Conservation (phyloP, 1,140 invertebrate species). For the Zaprionus inermis region DNA sequence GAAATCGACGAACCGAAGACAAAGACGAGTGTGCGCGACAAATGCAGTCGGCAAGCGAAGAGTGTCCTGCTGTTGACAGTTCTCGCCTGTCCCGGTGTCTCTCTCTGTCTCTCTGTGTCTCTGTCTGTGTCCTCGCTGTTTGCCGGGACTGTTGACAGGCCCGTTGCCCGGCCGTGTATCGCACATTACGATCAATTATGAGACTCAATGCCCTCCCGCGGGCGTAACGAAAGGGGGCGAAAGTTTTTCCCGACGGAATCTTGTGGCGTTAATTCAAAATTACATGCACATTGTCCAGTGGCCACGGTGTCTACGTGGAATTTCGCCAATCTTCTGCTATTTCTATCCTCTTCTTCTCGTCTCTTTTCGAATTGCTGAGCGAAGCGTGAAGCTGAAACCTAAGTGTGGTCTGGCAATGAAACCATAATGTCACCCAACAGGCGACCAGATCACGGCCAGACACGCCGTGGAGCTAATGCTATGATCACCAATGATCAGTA, state of each 20-base stretch:
- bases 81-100: background rate
- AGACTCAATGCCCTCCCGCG: constrained; percentile 70
- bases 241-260: constrained; percentile 47
- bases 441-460: constrained; percentile 39
- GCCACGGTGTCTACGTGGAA: constrained; percentile 71
- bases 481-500: constrained; percentile 50
- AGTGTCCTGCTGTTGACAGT: constrained; percentile 58
- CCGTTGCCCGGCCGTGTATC: constrained; percentile 46
- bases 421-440: constrained; percentile 77
- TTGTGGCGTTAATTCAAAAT: constrained; percentile 81
- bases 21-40: constrained; percentile 33
- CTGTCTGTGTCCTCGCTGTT: constrained; percentile 13
- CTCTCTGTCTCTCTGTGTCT: background rate
- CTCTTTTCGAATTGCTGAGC: background rate
- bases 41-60: constrained; percentile 17
- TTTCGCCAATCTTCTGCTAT: constrained; percentile 27
- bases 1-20: constrained; percentile 29
- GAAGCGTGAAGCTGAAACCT: constrained; percentile 68
- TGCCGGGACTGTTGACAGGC: constrained; percentile 66
- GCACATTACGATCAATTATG: constrained; percentile 83
- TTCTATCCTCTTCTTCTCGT: constrained; percentile 4
- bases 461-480: constrained; percentile 32
- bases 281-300: constrained; percentile 73
- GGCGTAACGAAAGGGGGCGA: constrained; percentile 69
- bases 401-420: constrained; percentile 81